Base-by-base conservation (phyloP, 2,888 invertebrate genomes). In the Cephonodes hylas region DNA sequence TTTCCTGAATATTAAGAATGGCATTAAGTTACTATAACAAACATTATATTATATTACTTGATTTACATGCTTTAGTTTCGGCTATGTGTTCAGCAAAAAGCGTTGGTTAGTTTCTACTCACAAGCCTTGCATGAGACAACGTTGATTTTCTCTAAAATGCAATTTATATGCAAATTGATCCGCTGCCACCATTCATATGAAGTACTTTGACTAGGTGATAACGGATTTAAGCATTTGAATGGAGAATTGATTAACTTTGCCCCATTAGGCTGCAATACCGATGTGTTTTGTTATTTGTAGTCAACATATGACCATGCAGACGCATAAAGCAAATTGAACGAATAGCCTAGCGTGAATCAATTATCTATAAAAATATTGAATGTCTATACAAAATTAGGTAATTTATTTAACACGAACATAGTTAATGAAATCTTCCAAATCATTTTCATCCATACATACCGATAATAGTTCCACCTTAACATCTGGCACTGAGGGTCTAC, bases 401-500 rank as follows among this genome's bases (percentile, higher is more conserved):
- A 7, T 48, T 60, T 53, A 8, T 48, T 25, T 23, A 18, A 20
- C 25, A 48, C 38, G 38, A 18, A 31, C 13, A 25, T 18, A 53
- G 27, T 27, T 44, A 44, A 18, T 18, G 6, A 23, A 20, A 25
- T 45, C 20, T 58, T 62, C 27, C 25, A 44, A n/a, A 25, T 58
- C 25, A 10, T 25, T 67, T 59, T 42, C 64, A 63, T 61, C 62
- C 48, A 89, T 91, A 92, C 91, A 76, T 91, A 92, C 91, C 89
- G 74, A 69, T 63, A 68, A 69, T 67, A 92, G 78, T 64, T 72
- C 75, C 64, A 92, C 85, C 70, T 83, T 73, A 71, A 89, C 78
- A 66, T 91, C 91, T 66, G 92, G 90, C 73, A 85, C 86, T 48
- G 89, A 86, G 57, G 92, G 92, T 83, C 84, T 90, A 91, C 92